phyloP scores from a whole-genome alignment of 2,888 invertebrate species.

The Molorchus minor region DNA sequence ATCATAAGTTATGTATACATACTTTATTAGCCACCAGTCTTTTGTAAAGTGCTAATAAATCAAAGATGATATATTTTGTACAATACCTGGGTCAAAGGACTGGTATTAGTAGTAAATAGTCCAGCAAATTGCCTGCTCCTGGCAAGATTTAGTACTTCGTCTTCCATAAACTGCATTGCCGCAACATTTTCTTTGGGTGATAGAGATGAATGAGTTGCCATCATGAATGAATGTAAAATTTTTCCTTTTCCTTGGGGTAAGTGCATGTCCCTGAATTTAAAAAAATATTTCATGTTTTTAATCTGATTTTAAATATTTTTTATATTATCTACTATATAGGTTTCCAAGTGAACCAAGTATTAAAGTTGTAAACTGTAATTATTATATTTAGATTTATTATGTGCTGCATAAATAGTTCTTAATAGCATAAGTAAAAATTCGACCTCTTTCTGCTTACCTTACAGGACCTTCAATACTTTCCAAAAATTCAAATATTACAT shows the following conservation, averaged over 20 bases:
- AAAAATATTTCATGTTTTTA: too few species aligned
- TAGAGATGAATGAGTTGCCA: constrained; percentile 77
- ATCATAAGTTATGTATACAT: too few species aligned
- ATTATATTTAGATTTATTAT: too few species aligned
- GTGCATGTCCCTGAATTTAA: constrained; percentile 67
- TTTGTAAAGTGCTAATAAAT: background rate
- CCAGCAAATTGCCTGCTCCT: constrained; percentile 73
- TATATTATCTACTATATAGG: too few species aligned
- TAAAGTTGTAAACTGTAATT: too few species aligned
- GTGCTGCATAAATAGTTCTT: too few species aligned
- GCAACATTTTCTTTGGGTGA: constrained; percentile 79
- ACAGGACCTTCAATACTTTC: constrained; percentile 81
- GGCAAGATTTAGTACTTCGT: constrained; percentile 75
- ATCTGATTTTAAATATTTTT: too few species aligned
- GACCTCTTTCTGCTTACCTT: constrained; percentile 67
- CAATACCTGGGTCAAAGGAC: constrained; percentile 88
- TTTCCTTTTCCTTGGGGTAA: constrained; percentile 73
- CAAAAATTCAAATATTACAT: constrained; percentile 80
- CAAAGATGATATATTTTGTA: too few species aligned
- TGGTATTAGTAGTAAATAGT: constrained; percentile 88
- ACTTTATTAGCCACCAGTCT: background rate
- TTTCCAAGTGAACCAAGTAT: too few species aligned
- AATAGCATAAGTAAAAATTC: too few species aligned
- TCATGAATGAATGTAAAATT: constrained; percentile 87
- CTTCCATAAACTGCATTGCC: constrained; percentile 81